Evolutionary conservation across 2,797 vertebrate species (phyloP).

Genomic region (Decapterus maruadsi): DNA sequence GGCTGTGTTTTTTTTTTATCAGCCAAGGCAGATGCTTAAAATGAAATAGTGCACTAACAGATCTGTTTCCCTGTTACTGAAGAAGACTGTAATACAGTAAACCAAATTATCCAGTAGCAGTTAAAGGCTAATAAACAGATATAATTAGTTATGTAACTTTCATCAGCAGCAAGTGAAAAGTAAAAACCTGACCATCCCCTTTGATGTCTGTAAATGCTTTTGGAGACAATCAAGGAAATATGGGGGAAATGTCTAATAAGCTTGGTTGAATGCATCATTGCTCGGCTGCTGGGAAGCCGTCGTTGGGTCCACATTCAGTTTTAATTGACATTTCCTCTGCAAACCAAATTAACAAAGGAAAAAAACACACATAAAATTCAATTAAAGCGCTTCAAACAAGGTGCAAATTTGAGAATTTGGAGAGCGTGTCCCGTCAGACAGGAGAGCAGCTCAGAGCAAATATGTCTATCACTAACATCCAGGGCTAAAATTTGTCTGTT

Average conservation of each 20-base stretch:
- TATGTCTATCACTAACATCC: constrained; percentile 7
- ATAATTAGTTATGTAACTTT: constrained; percentile 18
- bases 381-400: constrained; percentile 30
- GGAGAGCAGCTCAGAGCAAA: neutral
- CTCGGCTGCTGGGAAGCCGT: constrained; percentile 48
- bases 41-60: neutral
- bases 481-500: constrained; percentile 1
- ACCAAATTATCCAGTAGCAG: constrained; percentile 20
- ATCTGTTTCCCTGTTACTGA: neutral
- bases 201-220: constrained; percentile 18
- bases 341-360: constrained; percentile 39
- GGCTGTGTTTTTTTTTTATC: neutral
- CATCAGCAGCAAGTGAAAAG: constrained; percentile 11
- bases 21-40: constrained; percentile 5
- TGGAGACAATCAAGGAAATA: constrained; percentile 51
- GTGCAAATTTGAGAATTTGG: constrained; percentile 12
- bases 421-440: neutral
- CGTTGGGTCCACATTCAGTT: constrained; percentile 44
- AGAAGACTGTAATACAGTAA: neutral
- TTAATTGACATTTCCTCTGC: constrained; percentile 48
- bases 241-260: constrained; percentile 57
- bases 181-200: constrained; percentile 2
- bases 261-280: constrained; percentile 57
- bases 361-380: neutral
- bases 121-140: constrained; percentile 31